A percentile compares a stretch with the other conserved stretches of the same genome.
These are phyloP conservation scores for Sericinus montela DNA, from an alignment of 2,888 invertebrate genomes.

Conservation along the genomic window DNA sequence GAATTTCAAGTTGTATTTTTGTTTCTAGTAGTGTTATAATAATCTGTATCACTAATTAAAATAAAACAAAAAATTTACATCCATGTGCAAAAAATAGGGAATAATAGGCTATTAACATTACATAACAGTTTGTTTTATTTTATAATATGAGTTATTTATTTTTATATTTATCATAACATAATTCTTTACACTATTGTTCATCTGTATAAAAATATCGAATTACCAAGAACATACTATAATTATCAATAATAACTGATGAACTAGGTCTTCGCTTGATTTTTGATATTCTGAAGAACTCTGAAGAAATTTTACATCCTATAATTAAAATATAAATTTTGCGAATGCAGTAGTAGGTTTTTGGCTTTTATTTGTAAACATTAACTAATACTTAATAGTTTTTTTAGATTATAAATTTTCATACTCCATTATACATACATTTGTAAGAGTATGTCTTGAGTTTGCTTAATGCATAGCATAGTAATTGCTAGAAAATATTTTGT, in stretches of 20 bases:
- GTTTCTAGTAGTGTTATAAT: slow-evolving; percentile 19
- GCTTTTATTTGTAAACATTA: no score
- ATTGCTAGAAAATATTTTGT: not conserved
- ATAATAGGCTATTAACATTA: slow-evolving; percentile 26
- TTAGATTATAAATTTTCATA: slow-evolving; percentile 2
- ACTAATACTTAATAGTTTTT: not conserved
- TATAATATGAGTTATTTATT: slow-evolving; percentile 22
- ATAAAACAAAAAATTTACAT: slow-evolving; percentile 12
- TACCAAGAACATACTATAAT: slow-evolving; percentile 6
- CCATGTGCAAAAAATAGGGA: slow-evolving; percentile 27
- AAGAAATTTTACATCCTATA: no score
- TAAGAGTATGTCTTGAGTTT: slow-evolving; percentile 6
- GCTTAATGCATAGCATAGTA: slow-evolving; percentile 11
- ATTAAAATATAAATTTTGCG: no score
- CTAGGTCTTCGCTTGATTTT: no score
- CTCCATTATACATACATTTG: not conserved
- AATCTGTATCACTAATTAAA: slow-evolving; percentile 11
- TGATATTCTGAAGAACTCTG: no score
- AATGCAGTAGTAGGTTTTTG: no score
- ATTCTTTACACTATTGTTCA: not conserved
- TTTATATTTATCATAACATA: slow-evolving; percentile 35
- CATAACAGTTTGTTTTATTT: slow-evolving; percentile 22
- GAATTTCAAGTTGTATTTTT: slow-evolving; percentile 14
- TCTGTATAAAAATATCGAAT: not conserved
- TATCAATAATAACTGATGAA: not conserved